Conservation (phyloP, 2,797 vertebrate genomes). For the Arnoldichthys spilopterus region DNA sequence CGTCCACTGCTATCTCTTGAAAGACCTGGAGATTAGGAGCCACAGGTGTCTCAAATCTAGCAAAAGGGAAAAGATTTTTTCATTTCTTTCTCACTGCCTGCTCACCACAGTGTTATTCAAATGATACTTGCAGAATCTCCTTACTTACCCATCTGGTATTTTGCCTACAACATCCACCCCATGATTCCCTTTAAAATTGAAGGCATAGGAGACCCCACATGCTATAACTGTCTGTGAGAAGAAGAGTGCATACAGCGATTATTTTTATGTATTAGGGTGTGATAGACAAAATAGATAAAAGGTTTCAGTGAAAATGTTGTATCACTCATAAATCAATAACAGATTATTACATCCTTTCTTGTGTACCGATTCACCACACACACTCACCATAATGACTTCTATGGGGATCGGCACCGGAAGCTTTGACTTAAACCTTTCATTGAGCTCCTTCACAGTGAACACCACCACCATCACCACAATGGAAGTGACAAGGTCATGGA, state of each 20-base stretch:
- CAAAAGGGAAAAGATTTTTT: not conserved
- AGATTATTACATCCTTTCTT: not conserved
- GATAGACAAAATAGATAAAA: not conserved
- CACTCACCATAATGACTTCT: constrained; percentile 91
- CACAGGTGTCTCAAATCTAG: constrained; percentile 84
- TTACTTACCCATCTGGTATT: constrained; percentile 85
- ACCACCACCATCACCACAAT: constrained; percentile 86
- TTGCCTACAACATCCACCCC: constrained; percentile 82
- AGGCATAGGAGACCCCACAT: constrained; percentile 86
- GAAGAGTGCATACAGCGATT: not conserved
- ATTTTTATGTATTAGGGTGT: not conserved
- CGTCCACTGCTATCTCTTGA: constrained; percentile 77
- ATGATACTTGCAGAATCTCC: not conserved
- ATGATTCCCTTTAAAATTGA: constrained; percentile 80
- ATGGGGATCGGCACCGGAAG: constrained; percentile 92
- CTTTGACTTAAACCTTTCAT: constrained; percentile 88
- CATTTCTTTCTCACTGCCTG: not conserved
- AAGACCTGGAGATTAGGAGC: constrained; percentile 79
- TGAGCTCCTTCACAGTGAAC: constrained; percentile 90
- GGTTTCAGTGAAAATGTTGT: not conserved
- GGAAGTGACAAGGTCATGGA: constrained; percentile 89
- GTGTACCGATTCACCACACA: not conserved
- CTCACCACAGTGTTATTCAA: not conserved
- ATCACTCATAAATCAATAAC: constrained; percentile 12
- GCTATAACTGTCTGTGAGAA: constrained; percentile 87